Evolutionary conservation across 1,140 invertebrate genomes (phyloP).

Genomic region (roundworm (Caenorhabditis elegans)): WBcel235 BX284602.5:9304001-9304500

Average conservation of each 20-base stretch:
- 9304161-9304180: constrained; percentile 63
- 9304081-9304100: constrained; percentile 61
- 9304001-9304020: no score
- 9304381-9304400: no score
- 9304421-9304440: no score
- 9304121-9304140: constrained; percentile 60
- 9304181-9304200: constrained; percentile 60
- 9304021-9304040: no score
- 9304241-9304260: constrained; percentile 64
- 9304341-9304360: not conserved
- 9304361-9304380: not conserved
- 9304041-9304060: no score
- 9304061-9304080: no score
- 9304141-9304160: constrained; percentile 64
- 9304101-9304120: constrained; percentile 62
- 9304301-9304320: not conserved
- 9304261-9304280: not conserved
- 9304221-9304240: constrained; percentile 63
- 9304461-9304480: no score
- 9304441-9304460: no score
- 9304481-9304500: no score
- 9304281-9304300: not conserved
- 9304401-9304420: no score
- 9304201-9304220: constrained; percentile 52
- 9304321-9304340: not conserved